Conservation (phyloP, 1,140 invertebrate genomes). For the Nylanderia fulva region DNA sequence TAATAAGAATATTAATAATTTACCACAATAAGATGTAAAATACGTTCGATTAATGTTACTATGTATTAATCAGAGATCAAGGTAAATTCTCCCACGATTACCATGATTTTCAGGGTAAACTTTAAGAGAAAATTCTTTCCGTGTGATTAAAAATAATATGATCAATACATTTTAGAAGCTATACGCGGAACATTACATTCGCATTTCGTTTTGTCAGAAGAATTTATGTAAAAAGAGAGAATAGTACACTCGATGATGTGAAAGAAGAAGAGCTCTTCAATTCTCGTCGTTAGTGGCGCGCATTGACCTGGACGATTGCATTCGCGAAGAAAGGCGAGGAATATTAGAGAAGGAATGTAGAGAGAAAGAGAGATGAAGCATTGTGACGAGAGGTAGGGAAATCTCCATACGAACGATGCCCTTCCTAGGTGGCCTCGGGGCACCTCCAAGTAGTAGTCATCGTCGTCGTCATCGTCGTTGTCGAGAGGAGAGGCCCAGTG, state of each 20-base stretch:
- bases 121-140: too few species aligned
- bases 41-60: too few species aligned
- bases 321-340: neutral
- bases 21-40: too few species aligned
- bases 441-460: conserved; percentile 66
- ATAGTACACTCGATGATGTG: too few species aligned
- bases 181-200: neutral
- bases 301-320: neutral
- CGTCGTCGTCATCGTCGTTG: conserved; percentile 47
- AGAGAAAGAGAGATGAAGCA: conserved; percentile 53
- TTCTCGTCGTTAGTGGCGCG: neutral
- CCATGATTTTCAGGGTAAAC: too few species aligned
- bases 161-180: neutral
- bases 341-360: conserved; percentile 48
- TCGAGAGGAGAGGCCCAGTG: conserved; percentile 80
- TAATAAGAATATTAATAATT: too few species aligned
- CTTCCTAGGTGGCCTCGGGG: conserved; percentile 69
- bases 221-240: neutral
- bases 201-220: neutral
- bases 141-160: neutral
- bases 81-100: too few species aligned
- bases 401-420: conserved; percentile 62
- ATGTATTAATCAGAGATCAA: too few species aligned
- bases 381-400: conserved; percentile 48
- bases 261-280: neutral